A percentile compares a stretch with the other conserved stretches of the same genome.
Evolutionary conservation across 2,888 invertebrate species (phyloP).

Genomic region (Hirtodrosophila alboralis): DNA sequence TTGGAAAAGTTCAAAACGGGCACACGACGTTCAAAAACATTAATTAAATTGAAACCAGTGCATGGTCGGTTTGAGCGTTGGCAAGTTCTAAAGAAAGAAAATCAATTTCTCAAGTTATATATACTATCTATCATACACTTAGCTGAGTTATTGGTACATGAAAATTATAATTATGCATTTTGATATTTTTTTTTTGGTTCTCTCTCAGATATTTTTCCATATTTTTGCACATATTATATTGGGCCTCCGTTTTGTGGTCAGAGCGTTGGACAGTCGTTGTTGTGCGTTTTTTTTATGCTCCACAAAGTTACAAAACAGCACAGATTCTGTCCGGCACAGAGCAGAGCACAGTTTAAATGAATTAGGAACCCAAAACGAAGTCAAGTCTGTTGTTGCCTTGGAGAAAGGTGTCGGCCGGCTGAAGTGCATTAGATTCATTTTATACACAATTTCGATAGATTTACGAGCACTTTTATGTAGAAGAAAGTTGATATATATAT

Average conservation of each 20-base stretch:
- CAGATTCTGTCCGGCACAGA: conserved; percentile 57
- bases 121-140: conserved; percentile 56
- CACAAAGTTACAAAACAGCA: conserved; percentile 62
- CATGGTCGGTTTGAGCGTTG: conserved; percentile 47
- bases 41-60: conserved; percentile 74
- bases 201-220: conserved; percentile 19
- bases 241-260: conserved; percentile 55
- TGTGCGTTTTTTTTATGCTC: conserved; percentile 78
- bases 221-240: conserved; percentile 41
- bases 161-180: conserved; percentile 70
- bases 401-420: conserved; percentile 35
- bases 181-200: conserved; percentile 9
- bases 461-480: conserved; percentile 8
- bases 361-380: conserved; percentile 74
- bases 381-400: conserved; percentile 53
- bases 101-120: conserved; percentile 74
- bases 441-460: conserved; percentile 16
- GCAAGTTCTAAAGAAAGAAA: no score
- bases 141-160: conserved; percentile 75
- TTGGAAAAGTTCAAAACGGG: conserved; percentile 65
- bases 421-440: conserved; percentile 17
- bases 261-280: conserved; percentile 45
- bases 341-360: conserved; percentile 66
- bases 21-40: conserved; percentile 67
- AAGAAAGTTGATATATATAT: conserved; percentile 52